Evolutionary conservation across 1,140 invertebrate species (phyloP).

Genomic region (Agraylea sexmaculata): DNA sequence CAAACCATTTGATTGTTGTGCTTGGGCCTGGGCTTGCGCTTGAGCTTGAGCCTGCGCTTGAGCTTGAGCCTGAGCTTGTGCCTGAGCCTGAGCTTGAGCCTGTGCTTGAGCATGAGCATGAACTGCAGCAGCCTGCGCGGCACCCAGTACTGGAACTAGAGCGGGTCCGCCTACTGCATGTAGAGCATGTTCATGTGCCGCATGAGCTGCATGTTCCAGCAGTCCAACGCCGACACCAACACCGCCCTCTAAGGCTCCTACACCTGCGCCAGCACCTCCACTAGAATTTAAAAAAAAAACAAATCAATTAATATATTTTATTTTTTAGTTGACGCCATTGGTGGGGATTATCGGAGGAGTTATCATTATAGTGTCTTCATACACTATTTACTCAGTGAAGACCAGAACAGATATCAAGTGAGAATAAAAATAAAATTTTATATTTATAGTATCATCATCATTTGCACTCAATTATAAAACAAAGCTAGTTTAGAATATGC

Average conservation of each 20-base stretch:
- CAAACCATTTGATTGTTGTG: conserved; percentile 7
- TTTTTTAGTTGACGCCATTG: conserved; percentile 30
- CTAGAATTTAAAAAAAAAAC: conserved; percentile 26
- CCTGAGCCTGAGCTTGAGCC: conserved; percentile 25
- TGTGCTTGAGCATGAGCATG: conserved; percentile 19
- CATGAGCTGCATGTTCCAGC: conserved; percentile 26
- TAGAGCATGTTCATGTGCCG: conserved; percentile 21
- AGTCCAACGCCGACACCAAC: conserved; percentile 41
- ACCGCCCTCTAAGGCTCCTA: conserved; percentile 38
- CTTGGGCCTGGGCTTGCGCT: background rate
- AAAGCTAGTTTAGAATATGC: no score
- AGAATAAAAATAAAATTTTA: conserved; percentile 19
- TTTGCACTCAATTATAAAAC: no score
- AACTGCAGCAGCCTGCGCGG: conserved; percentile 13
- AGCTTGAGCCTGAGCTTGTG: conserved; percentile 22
- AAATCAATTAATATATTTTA: conserved; percentile 18
- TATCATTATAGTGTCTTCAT: conserved; percentile 14
- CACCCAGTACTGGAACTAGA: conserved; percentile 12
- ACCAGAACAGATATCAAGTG: conserved; percentile 32
- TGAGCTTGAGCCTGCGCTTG: conserved; percentile 8
- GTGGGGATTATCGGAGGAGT: conserved; percentile 19
- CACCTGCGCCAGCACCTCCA: conserved; percentile 39
- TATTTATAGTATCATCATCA: conserved; percentile 6
- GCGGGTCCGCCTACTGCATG: conserved; percentile 9
- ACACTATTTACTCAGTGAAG: conserved; percentile 22